A percentile compares a stretch with the other conserved stretches of the same genome.
Evolutionary conservation across 2,113 vertebrate genomes (phyloP).

Genomic region (Phodopus roborovskii): DNA sequence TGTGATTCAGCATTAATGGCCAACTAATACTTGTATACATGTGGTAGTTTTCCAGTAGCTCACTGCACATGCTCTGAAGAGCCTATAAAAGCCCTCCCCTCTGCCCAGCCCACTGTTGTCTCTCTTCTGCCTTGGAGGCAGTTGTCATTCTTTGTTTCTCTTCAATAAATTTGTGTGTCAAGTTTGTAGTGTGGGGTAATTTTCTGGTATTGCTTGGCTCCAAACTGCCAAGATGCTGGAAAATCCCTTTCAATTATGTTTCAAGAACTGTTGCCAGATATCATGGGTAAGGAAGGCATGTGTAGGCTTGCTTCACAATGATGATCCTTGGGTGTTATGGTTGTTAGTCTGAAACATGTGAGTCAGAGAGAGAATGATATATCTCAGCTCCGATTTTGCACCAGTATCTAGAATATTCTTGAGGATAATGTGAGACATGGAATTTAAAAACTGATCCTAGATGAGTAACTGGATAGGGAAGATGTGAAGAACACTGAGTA

Average conservation of each 20-base stretch:
- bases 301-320: constrained; percentile 28
- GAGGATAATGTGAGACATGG: neutral
- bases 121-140: neutral
- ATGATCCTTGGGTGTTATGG: neutral
- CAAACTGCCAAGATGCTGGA: neutral
- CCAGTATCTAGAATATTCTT: constrained; percentile 33
- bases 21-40: neutral
- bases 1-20: neutral
- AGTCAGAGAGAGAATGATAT: neutral
- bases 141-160: neutral
- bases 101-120: too few species aligned
- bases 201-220: neutral
- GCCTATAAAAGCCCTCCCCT: neutral
- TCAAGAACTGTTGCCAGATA: neutral
- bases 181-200: neutral
- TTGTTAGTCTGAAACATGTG: neutral
- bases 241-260: neutral
- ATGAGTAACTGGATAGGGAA: neutral
- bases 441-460: neutral
- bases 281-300: neutral
- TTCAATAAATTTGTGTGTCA: neutral
- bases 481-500: neutral
- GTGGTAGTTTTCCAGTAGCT: neutral
- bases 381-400: neutral
- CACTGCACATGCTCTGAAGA: neutral